Base-by-base conservation (phyloP, 2,797 vertebrate genomes). In the Pangasius larnaudii region DNA sequence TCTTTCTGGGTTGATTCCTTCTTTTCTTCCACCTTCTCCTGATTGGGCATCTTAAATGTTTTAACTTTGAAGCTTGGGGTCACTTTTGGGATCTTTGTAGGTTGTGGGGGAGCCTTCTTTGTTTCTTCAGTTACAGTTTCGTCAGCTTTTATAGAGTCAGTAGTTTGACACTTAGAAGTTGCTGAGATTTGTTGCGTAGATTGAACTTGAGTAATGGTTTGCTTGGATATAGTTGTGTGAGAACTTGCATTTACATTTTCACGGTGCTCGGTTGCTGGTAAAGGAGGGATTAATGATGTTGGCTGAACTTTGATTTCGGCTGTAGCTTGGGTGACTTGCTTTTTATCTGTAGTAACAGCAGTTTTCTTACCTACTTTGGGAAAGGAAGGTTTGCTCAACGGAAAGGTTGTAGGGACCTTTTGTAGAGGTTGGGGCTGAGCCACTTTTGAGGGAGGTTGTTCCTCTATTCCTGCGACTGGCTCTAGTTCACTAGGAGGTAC, bases 61-160 rank as follows among this genome's bases (percentile, higher is more conserved):
- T 96, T 98, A 92, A 96, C 95, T 95, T 95, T 97, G 93, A 97
- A 96, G 94, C 91, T 96, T 13, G 96, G 96, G 75, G 94, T 94
- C 65, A 92, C 92, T 89, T 96, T 94, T 89, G 96, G 96, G 86
- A 94, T 97, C 94, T 96, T 95, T 65, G 95, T 94, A 27, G 94
- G 86, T 24, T 93, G 94, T 89, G 92, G 91, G 46, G 91, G 89
- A 84, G 83, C 91, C 74, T 92, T 95, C 71, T 93, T 94, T 24
- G 90, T 94, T 87, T 95, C 95, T 89, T 92, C 94, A 92, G 93
- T 94, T 74, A 88, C 84, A 63, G 86, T 90, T 90, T 96, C 93
- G 84, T 96, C 94, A 7, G 91, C 91, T 93, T 94, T 94, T 87
- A 88, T 87, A 91, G 93, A 92, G 89, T 91, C 88, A 82, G 91